A percentile compares a stretch with the other conserved stretches of the same genome.
Evolutionary conservation across 1,140 invertebrate genomes (phyloP).

Genomic region (Theocolax elegans): DNA sequence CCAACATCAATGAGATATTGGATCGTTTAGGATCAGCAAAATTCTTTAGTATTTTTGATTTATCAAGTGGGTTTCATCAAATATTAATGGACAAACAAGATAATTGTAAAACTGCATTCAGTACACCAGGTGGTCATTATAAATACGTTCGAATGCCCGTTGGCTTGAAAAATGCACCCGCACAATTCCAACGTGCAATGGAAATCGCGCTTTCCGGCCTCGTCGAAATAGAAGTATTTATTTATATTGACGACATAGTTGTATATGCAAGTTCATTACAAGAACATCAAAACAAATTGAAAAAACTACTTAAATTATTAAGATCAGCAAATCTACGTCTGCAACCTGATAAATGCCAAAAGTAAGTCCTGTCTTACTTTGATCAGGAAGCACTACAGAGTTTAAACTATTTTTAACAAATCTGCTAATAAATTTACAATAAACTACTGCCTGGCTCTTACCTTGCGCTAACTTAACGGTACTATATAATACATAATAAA

Average conservation of each 20-base stretch:
- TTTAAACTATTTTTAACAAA: no score
- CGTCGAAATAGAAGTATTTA: neutral
- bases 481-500: no score
- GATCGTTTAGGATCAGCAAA: constrained; percentile 54
- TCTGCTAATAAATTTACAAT: no score
- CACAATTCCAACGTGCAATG: neutral
- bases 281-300: neutral
- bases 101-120: neutral
- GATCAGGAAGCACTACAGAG: no score
- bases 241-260: constrained; percentile 1
- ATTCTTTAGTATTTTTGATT: constrained; percentile 61
- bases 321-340: neutral
- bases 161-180: neutral
- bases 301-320: neutral
- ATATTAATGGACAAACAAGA: neutral
- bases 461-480: no score
- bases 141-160: neutral
- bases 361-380: no score
- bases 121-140: neutral
- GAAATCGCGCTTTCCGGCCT: neutral
- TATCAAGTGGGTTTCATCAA: constrained; percentile 68
- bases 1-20: constrained; percentile 62
- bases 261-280: neutral
- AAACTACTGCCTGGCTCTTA: no score
- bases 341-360: constrained; percentile 3